Conservation (phyloP, 2,888 invertebrate genomes). For the Eugnorisma glareosa region DNA sequence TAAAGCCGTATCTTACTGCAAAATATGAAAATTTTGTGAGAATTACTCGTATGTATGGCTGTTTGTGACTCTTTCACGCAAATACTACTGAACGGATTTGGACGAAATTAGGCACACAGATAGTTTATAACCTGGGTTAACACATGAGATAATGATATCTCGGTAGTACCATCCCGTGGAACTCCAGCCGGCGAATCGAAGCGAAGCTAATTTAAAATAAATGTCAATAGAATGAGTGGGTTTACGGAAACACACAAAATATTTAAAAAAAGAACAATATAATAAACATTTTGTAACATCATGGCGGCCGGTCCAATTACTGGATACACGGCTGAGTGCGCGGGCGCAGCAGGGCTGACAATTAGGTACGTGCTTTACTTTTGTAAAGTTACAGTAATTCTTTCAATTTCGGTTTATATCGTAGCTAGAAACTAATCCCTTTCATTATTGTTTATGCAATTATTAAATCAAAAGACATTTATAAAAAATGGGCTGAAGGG, state of each 20-base stretch:
- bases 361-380: slow-evolving; percentile 12
- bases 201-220: slow-evolving; percentile 1
- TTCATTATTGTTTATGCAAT: background rate
- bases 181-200: no score
- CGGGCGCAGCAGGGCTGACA: slow-evolving; percentile 45
- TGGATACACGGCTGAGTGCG: slow-evolving; percentile 59
- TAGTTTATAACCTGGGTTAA: no score
- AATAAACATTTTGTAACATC: slow-evolving; percentile 49
- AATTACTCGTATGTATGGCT: no score
- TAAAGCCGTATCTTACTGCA: no score
- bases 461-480: background rate
- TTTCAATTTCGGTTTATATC: background rate
- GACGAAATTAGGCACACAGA: no score
- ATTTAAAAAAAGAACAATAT: background rate
- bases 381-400: background rate
- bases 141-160: no score
- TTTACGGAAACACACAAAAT: background rate
- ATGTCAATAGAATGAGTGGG: background rate
- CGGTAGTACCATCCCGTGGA: no score
- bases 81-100: no score
- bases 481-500: background rate
- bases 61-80: no score
- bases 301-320: slow-evolving; percentile 54
- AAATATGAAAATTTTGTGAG: no score
- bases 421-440: background rate